phyloP scores from a whole-genome alignment of 2,797 vertebrate genomes.

The Acrossocheilus wenchowensis region DNA sequence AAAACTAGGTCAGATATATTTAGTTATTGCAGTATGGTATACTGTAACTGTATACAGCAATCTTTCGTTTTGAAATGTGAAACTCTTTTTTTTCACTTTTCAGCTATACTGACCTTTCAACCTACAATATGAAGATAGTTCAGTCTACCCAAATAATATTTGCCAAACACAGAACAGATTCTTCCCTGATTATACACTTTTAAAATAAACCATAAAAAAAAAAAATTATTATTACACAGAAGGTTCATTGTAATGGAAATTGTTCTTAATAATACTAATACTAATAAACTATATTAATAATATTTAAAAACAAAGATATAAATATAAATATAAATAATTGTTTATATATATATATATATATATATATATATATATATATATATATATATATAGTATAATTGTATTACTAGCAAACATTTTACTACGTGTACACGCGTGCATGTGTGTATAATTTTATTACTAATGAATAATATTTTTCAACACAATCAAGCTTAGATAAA shows the following conservation, averaged over 20 bases:
- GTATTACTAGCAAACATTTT: no score
- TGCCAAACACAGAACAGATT: neutral
- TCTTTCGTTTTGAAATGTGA: neutral
- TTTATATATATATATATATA: no score
- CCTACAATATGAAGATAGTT: neutral
- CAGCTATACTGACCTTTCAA: neutral
- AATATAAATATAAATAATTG: no score
- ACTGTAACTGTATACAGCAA: neutral
- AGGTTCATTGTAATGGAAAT: no score
- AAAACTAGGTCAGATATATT: slow-evolving; percentile 22
- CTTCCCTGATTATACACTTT: neutral
- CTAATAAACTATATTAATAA: no score
- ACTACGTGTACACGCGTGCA: no score
- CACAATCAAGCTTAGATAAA: no score
- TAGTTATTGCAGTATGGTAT: neutral
- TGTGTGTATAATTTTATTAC: no score
- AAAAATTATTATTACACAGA: neutral
- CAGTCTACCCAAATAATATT: neutral
- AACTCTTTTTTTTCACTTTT: neutral
- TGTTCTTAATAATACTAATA: neutral
- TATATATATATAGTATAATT: no score
- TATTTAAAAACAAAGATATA: no score
- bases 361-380: no score
- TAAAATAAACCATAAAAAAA: neutral
- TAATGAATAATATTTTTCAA: no score